A percentile compares a stretch with the other conserved stretches of the same genome.
Conservation (phyloP, 2,888 invertebrate genomes). For the Pollenia amentaria region DNA sequence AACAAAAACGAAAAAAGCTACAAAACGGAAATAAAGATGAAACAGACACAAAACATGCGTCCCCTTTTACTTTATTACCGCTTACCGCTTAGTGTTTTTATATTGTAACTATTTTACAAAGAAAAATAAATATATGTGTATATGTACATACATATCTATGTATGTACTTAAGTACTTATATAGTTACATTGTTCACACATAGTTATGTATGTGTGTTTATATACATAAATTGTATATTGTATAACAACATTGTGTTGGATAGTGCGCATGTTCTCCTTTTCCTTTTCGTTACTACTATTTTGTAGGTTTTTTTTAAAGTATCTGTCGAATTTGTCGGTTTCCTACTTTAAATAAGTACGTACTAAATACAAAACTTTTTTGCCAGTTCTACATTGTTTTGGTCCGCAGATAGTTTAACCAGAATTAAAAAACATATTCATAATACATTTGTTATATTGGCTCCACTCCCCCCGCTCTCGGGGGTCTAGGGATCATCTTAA, state of each 20-base stretch:
- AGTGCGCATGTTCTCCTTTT: slow-evolving; percentile 36
- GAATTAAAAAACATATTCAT: too few species aligned
- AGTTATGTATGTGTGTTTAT: background rate
- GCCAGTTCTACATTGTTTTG: too few species aligned
- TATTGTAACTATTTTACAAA: slow-evolving; percentile 66
- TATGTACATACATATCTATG: background rate
- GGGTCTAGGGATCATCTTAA: too few species aligned
- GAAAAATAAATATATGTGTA: slow-evolving; percentile 22
- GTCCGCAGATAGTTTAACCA: too few species aligned
- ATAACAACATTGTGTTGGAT: background rate
- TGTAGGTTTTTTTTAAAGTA: background rate
- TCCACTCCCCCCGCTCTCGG: too few species aligned
- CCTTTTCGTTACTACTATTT: background rate
- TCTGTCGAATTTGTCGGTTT: too few species aligned
- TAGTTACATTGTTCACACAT: too few species aligned
- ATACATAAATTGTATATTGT: background rate
- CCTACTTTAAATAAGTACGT: too few species aligned
- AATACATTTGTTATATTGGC: too few species aligned
- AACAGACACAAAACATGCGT: slow-evolving; percentile 65
- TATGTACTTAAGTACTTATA: background rate
- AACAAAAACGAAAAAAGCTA: slow-evolving; percentile 52
- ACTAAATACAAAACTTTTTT: too few species aligned
- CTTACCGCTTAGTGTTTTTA: slow-evolving; percentile 41
- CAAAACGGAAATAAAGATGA: slow-evolving; percentile 38
- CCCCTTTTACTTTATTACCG: slow-evolving; percentile 52